Base-by-base conservation (phyloP, 2,113 vertebrate species). In the Jaculus jaculus region DNA sequence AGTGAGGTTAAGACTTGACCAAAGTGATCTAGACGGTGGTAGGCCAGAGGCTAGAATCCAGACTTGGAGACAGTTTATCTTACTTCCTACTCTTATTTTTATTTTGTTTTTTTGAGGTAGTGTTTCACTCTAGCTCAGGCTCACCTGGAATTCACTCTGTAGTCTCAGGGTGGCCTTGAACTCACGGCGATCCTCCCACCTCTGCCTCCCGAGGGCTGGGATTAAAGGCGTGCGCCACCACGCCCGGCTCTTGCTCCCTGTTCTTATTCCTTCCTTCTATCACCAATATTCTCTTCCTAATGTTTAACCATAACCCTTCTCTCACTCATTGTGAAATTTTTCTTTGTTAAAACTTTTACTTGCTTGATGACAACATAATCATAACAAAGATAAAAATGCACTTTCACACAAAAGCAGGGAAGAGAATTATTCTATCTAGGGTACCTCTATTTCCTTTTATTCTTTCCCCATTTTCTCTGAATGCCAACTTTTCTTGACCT, bases 291-390 rank as follows among this genome's bases (percentile, higher is more conserved):
- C 12, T 69, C n/a, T 75, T 60, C 90, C 26, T 84, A 89, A 77
- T 54, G 13, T 54, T 54, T 54, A 54, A 54, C 42, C 42, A 69
- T 83, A 78, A 13, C 85, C 90, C 18, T 54, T 54, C 15, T 54
- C 54, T 54, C 54, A 54, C 54, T 54, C 54, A 74, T 3, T 71
- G 65, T 93, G 69, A 88, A 84, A 78, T 75, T 74, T 71, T 88
- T 39, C 91, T 90, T 73, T 87, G 17, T 74, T 68, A 89, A 86
- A 79, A 8, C 84, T 88, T 58, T 92, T 87, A 66, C 16, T 47
- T 90, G 30, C 26, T 77, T 94, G 7, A 21, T 66, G 16, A 88
- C 7, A 80, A 21, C 68, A 8, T 78, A 66, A 39, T 83, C 18
- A 32, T 73, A 84, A 90, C n/a, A 65, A 82, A 89, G 86, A 42